Base-by-base conservation (phyloP, 2,797 vertebrate species). In the Hippocampus kuda region DNA sequence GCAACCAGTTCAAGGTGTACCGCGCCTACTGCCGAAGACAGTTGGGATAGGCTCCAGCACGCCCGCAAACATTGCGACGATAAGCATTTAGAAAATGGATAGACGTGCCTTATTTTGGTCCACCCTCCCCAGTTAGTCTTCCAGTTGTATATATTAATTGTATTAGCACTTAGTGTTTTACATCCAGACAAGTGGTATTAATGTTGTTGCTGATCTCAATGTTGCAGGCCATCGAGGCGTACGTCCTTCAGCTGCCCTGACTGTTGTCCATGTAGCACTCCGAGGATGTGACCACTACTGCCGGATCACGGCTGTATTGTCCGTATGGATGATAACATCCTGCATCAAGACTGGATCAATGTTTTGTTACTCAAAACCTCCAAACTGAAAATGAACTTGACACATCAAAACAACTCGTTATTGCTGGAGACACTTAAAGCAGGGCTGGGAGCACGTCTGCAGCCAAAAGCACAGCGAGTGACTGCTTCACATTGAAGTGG, bases 231-330 rank as follows among this genome's bases (percentile, higher is more conserved):
- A 87, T 97, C 72, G 92, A 94, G 87, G 90, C 92, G 80, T 92
- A 92, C 90, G 91, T 97, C 75, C 91, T 91, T 76, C 94, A 95
- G 79, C 89, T 98, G 78, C 92, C 91, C 87, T 95, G 92, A 97
- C 79, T 44, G 68, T 34, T 61, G 70, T 75, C 69, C 34, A n/a
- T 70, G 78, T 73, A 82, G 85, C 81, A 72, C 79, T 76, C 56
- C n/a, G 69, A 83, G 87, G 88, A 88, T 79, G 82, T 72, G 71
- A 90, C 90, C 90, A 91, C 91, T 92, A 86, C 86, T 90, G 82
- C 78, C 74, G 56, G 65, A 81, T 76, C 72, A 75, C 46, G 78
- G 79, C 83, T 83, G 75, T 83, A 81, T 84, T 82, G 78, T 12
- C 72, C 30, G 59, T 83, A 68, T 78, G 73, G 73, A 85, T 76